Conservation (phyloP, 2,888 invertebrate genomes). For the Lacanobia wlatinum region DNA sequence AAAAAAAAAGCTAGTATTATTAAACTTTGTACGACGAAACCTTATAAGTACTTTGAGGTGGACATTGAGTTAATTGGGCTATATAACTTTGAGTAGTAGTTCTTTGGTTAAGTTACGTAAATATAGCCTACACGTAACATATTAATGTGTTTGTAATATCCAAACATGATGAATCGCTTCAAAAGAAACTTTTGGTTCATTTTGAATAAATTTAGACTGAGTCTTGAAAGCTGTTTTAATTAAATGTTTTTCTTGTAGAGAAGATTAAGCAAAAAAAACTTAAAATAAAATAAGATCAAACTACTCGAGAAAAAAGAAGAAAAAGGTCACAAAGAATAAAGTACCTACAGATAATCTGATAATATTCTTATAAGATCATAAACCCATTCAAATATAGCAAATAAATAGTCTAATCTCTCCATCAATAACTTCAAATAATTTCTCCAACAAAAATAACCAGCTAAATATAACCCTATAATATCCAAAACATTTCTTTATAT, state of each 20-base stretch:
- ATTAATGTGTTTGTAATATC: not conserved
- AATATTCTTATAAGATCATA: not conserved
- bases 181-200: not conserved
- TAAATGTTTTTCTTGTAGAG: not conserved
- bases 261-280: not conserved
- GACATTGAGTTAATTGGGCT: not conserved
- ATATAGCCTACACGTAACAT: not conserved
- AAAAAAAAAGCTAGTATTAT: constrained; percentile 46
- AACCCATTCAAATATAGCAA: constrained; percentile 9
- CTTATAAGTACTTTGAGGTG: not conserved
- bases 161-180: not conserved
- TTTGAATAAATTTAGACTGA: not conserved
- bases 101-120: constrained; percentile 17
- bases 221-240: not conserved
- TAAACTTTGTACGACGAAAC: not conserved
- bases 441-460: constrained; percentile 26
- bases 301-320: not conserved
- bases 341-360: not conserved
- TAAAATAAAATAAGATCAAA: not conserved
- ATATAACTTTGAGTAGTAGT: not conserved
- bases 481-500: constrained; percentile 66
- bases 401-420: constrained; percentile 9
- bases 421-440: constrained; percentile 34
- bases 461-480: constrained; percentile 57
- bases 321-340: not conserved